Percentiles rank a stretch among this genome's conserved stretches.
These are phyloP conservation scores for Cristatella mucedo DNA, from an alignment of 2,888 invertebrate species.

Conservation along the genomic window DNA sequence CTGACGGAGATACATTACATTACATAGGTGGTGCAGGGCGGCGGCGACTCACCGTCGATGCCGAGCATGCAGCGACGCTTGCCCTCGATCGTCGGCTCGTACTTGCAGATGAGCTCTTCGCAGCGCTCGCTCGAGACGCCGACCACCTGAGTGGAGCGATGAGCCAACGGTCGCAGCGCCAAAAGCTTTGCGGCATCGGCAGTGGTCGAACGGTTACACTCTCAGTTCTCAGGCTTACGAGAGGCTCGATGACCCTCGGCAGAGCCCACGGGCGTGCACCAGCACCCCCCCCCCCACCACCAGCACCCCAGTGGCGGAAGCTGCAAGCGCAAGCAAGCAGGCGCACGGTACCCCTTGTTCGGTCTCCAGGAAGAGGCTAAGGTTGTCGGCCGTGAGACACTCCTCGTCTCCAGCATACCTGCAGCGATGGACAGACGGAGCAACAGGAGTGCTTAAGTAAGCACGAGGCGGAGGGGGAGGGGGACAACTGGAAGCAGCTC, in stretches of 20 bases:
- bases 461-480: too few relatives aligned
- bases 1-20: too few relatives aligned
- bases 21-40: too few relatives aligned
- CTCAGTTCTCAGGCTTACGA: too few relatives aligned
- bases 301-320: neutral
- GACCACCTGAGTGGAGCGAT: conserved; percentile 43
- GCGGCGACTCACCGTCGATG: conserved; percentile 41
- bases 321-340: neutral
- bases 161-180: too few relatives aligned
- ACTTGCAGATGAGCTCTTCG: conserved; percentile 42
- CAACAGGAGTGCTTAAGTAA: too few relatives aligned
- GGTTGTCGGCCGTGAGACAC: conserved; percentile 44
- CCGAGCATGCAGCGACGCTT: conserved; percentile 42
- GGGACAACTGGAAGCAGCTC: too few relatives aligned
- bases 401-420: conserved; percentile 45
- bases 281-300: conserved; percentile 1
- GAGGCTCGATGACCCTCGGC: too few relatives aligned
- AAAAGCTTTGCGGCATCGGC: too few relatives aligned
- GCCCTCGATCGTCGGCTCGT: conserved; percentile 45
- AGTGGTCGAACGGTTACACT: too few relatives aligned
- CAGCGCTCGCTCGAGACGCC: conserved; percentile 43
- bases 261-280: neutral
- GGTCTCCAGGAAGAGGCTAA: conserved; percentile 46
- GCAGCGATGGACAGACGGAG: too few relatives aligned
- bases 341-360: conserved; percentile 45